Conservation (phyloP, 2,888 invertebrate species). For the Campoplex nolae region DNA sequence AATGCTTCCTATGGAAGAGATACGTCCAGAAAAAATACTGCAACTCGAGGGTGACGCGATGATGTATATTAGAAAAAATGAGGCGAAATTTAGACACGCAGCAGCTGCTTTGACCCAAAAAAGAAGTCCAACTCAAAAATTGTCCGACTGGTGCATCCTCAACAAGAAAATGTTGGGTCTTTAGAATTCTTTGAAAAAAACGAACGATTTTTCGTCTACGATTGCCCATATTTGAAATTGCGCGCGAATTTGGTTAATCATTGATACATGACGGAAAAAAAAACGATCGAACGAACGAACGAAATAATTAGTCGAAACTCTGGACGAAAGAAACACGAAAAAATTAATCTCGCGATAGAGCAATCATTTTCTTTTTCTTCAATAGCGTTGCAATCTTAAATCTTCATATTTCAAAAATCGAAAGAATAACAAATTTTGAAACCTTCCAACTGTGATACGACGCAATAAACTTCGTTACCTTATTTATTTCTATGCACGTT, state of each 20-base stretch:
- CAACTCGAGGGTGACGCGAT: conserved; percentile 90
- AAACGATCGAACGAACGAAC: conserved; percentile 27
- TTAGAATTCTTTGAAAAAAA: conserved; percentile 61
- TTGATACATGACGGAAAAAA: conserved; percentile 4
- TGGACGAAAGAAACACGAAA: background rate
- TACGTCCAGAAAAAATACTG: conserved; percentile 89
- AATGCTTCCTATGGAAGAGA: conserved; percentile 93
- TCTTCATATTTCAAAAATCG: background rate
- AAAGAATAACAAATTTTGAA: conserved; percentile 27
- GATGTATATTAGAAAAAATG: conserved; percentile 93
- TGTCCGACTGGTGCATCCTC: conserved; percentile 84
- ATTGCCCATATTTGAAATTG: background rate
- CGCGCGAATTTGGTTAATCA: background rate
- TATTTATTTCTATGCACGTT: conserved; percentile 26
- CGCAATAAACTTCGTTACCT: conserved; percentile 4
- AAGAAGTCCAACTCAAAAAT: conserved; percentile 83
- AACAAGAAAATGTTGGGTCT: conserved; percentile 82
- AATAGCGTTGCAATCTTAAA: background rate
- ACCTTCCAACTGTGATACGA: conserved; percentile 63
- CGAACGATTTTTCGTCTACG: background rate
- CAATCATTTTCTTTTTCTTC: conserved; percentile 22
- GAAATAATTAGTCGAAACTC: background rate
- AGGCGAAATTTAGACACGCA: conserved; percentile 90
- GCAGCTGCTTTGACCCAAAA: conserved; percentile 85
- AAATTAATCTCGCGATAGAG: background rate